phyloP scores from a whole-genome alignment of 2,888 invertebrate genomes.

The Cataglyphis rosenhaueri region DNA sequence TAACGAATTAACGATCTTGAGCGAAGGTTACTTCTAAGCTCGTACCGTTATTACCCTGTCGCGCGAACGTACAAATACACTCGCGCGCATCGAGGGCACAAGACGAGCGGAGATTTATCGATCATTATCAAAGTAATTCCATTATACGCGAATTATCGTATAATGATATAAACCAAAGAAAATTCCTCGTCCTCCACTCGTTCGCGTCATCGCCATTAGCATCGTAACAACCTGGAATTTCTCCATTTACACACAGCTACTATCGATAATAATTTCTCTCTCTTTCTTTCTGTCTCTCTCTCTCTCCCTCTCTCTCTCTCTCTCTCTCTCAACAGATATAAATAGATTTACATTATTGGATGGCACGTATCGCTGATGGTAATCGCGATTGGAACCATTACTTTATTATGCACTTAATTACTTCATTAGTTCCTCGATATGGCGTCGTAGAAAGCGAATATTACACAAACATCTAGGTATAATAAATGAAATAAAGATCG shows the following conservation, averaged over 20 bases:
- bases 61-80: constrained; percentile 8
- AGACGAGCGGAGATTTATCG: constrained; percentile 54
- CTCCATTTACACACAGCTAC: constrained; percentile 39
- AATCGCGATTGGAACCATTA: constrained; percentile 40
- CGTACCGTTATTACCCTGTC: constrained; percentile 49
- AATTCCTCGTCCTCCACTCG: constrained; percentile 38
- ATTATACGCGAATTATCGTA: constrained; percentile 52
- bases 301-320: constrained; percentile 24
- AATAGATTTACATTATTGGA: constrained; percentile 50
- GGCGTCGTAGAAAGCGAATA: neutral
- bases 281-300: constrained; percentile 25
- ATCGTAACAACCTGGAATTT: constrained; percentile 42
- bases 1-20: constrained; percentile 30
- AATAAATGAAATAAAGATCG: neutral
- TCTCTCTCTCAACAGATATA: constrained; percentile 33
- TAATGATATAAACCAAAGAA: constrained; percentile 40
- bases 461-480: neutral
- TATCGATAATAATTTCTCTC: constrained; percentile 55
- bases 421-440: constrained; percentile 36
- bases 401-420: constrained; percentile 49
- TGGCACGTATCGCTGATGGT: neutral
- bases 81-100: constrained; percentile 37
- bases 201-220: constrained; percentile 42
- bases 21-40: constrained; percentile 14
- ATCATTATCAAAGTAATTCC: constrained; percentile 53